These are phyloP conservation scores for Hesperia comma DNA, from an alignment of 2,888 invertebrate genomes.

Conservation along the genomic window DNA sequence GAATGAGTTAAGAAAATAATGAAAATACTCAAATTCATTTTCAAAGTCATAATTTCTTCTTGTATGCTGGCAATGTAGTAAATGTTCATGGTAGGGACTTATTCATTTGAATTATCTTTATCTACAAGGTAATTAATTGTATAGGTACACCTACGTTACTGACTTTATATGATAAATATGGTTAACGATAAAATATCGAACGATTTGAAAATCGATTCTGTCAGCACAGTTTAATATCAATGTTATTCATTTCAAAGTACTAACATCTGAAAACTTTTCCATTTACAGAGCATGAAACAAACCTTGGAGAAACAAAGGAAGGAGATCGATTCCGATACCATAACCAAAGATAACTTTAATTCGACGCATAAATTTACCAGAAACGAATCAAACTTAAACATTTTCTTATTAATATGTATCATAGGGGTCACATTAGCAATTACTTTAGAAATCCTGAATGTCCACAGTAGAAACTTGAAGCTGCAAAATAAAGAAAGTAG, in stretches of 20 bases:
- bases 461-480: constrained; percentile 53
- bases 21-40: too few relatives aligned
- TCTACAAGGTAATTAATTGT: too few relatives aligned
- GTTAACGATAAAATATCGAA: neutral
- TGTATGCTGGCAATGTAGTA: too few relatives aligned
- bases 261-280: constrained; percentile 7
- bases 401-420: constrained; percentile 66
- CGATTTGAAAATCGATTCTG: too few relatives aligned
- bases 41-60: too few relatives aligned
- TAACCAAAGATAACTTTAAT: constrained; percentile 41
- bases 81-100: too few relatives aligned
- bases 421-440: constrained; percentile 66
- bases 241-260: neutral
- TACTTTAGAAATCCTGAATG: constrained; percentile 61
- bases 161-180: neutral
- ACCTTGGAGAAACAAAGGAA: constrained; percentile 37
- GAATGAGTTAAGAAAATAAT: too few relatives aligned
- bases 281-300: constrained; percentile 38
- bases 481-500: constrained; percentile 46
- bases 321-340: constrained; percentile 38
- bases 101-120: too few relatives aligned
- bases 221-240: neutral
- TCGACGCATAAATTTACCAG: constrained; percentile 37
- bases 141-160: too few relatives aligned
- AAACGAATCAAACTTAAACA: constrained; percentile 53